Evolutionary conservation across 2,888 invertebrate genomes (phyloP), one percentile per base, ranked within the genome.

Genomic region (Chymomyza fuscimana): DNA sequence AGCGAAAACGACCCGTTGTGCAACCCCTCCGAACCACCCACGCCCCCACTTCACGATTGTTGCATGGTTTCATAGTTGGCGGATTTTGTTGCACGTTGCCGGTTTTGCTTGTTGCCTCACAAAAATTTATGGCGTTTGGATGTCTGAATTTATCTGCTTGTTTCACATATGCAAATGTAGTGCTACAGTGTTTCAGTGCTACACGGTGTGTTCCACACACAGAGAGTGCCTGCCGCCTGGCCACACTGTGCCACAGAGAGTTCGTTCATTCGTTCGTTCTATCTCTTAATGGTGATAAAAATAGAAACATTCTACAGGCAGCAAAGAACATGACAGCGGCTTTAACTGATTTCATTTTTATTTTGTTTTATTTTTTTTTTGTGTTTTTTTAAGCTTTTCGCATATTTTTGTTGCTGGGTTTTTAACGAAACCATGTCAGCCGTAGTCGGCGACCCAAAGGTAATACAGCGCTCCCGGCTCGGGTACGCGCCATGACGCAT

Each of bases 111-210:
- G 58, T 58, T 58, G 58, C 73, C 76, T 69, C 64, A 62, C 72
- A 74, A 69, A 78, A 85, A 82, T 83, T 87, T 83, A 83, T 83
- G 86, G 83, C 83, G 77, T 76, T 83, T 76, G 86, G 82, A 87
- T 87, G 88, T 86, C 83, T 86, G 85, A 83, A 83, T 83, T 83
- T 83, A 83, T 83, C 88, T 87, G 83, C 88, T 86, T 87, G 83
- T 83, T 83, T 83, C 88, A 86, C 88, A 83, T 46, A 46, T 83
- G 83, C 86, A 87, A 87, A 83, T 87, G 88, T 82, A 76, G 73
- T 82, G 69, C 52, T 19, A 19, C 19, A 19, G 19, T 19, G 19
- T 19, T 6, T 32, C 32, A 32, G 32, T 32, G 32, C 6, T 2
- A 10, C 40, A 40, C 40, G 40, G 2, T 40, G 10, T 32, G 32